Evolutionary conservation across 1,140 invertebrate genomes (phyloP).

Genomic region (Drosophila suzukii): DNA sequence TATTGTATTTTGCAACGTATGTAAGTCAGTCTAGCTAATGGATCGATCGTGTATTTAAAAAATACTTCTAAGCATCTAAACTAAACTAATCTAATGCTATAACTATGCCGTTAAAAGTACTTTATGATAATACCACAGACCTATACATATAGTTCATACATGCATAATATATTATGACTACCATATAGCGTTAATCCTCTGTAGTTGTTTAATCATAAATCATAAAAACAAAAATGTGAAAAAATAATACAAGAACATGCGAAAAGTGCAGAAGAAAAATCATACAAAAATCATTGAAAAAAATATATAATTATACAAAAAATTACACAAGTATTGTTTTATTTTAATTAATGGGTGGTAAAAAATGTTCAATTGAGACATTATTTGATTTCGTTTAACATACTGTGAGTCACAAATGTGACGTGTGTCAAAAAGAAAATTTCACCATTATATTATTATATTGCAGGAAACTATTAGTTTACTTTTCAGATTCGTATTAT

Average conservation of each 20-base stretch:
- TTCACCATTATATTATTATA: too few species aligned
- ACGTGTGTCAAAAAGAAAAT: too few species aligned
- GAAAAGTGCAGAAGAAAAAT: slow-evolving; percentile 37
- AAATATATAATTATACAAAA: slow-evolving; percentile 80
- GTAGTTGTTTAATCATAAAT: slow-evolving; percentile 79
- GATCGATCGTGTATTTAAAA: slow-evolving; percentile 59
- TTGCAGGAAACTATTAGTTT: too few species aligned
- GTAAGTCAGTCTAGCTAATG: slow-evolving; percentile 49
- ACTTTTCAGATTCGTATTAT: too few species aligned
- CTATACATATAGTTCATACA: slow-evolving; percentile 68
- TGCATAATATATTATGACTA: slow-evolving; percentile 64
- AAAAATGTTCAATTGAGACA: not conserved
- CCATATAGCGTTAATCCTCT: slow-evolving; percentile 81
- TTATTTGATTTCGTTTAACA: not conserved
- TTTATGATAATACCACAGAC: slow-evolving; percentile 59
- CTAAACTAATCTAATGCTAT: slow-evolving; percentile 69
- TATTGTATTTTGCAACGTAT: slow-evolving; percentile 59
- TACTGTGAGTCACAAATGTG: too few species aligned
- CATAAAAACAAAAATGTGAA: slow-evolving; percentile 55
- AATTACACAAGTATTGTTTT: slow-evolving; percentile 31
- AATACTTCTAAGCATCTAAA: slow-evolving; percentile 61
- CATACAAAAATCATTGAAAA: slow-evolving; percentile 57
- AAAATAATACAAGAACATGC: slow-evolving; percentile 37
- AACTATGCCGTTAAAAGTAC: slow-evolving; percentile 76
- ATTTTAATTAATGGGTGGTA: not conserved